Evolutionary conservation across 2,113 vertebrate genomes (phyloP).

Genomic region (Ageneiosus marmoratus): DNA sequence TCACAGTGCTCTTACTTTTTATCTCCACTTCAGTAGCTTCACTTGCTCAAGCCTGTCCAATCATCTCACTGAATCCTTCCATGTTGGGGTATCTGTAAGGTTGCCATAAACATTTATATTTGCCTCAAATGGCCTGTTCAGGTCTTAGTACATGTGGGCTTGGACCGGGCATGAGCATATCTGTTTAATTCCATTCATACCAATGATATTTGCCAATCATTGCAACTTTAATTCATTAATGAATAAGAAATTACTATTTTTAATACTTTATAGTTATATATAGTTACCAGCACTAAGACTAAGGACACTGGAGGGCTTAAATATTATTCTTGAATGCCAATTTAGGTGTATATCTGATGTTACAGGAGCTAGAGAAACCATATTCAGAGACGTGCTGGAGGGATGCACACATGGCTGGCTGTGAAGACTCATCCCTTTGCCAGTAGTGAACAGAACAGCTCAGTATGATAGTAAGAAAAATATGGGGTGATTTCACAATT

Average conservation of each 20-base stretch:
- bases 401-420: background rate
- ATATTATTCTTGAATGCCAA: background rate
- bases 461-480: too few species aligned
- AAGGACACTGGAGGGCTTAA: too few species aligned
- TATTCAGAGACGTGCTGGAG: background rate
- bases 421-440: background rate
- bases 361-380: background rate
- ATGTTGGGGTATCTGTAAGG: conserved; percentile 37
- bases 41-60: conserved; percentile 25
- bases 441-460: background rate
- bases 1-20: conserved; percentile 31
- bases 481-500: too few species aligned
- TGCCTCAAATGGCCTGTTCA: background rate
- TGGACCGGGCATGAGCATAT: background rate
- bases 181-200: background rate
- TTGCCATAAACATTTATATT: background rate
- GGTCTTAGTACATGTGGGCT: background rate
- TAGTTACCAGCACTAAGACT: background rate
- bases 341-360: background rate
- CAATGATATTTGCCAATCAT: background rate
- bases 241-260: too few species aligned
- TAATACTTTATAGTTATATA: too few species aligned
- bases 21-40: conserved; percentile 38
- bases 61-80: conserved; percentile 20
- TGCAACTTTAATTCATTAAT: background rate